Evolutionary conservation across 1,140 invertebrate species (phyloP).

Genomic region (Scaptomyza pallida): DNA sequence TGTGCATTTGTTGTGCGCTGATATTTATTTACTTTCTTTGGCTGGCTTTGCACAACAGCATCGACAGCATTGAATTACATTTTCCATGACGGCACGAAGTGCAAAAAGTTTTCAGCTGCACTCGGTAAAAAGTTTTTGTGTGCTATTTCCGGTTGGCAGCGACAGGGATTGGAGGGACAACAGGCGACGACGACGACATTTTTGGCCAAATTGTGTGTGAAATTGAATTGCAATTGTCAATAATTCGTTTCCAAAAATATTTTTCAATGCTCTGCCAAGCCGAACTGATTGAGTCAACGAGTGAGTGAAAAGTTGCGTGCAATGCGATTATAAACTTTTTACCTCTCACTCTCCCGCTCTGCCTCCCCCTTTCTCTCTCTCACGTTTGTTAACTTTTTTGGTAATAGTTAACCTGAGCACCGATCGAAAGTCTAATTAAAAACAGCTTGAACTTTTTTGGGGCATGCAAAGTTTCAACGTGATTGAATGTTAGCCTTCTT

Average conservation of each 20-base stretch:
- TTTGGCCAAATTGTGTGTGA: constrained; percentile 79
- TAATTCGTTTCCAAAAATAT: constrained; percentile 77
- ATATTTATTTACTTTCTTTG: constrained; percentile 54
- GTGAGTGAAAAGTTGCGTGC: constrained; percentile 55
- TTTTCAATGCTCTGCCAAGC: constrained; percentile 40
- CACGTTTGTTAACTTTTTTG: constrained; percentile 14
- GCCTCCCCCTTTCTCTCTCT: neutral
- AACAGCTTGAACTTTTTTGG: constrained; percentile 34
- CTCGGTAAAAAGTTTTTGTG: constrained; percentile 69
- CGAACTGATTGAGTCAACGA: constrained; percentile 65
- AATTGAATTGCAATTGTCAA: constrained; percentile 82
- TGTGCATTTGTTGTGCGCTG: constrained; percentile 40
- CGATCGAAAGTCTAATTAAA: constrained; percentile 46
- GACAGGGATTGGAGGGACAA: constrained; percentile 11
- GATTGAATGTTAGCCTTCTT: constrained; percentile 35
- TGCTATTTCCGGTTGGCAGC: constrained; percentile 59
- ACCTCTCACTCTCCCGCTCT: neutral
- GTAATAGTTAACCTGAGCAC: constrained; percentile 10
- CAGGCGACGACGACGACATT: constrained; percentile 36
- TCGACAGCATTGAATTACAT: constrained; percentile 69
- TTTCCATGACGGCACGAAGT: constrained; percentile 51
- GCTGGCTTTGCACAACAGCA: constrained; percentile 22
- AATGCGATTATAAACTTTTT: constrained; percentile 62
- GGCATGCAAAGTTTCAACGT: constrained; percentile 6
- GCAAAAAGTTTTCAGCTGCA: constrained; percentile 56